Conservation (phyloP, 2,797 vertebrate species). For the Prionace glauca region DNA sequence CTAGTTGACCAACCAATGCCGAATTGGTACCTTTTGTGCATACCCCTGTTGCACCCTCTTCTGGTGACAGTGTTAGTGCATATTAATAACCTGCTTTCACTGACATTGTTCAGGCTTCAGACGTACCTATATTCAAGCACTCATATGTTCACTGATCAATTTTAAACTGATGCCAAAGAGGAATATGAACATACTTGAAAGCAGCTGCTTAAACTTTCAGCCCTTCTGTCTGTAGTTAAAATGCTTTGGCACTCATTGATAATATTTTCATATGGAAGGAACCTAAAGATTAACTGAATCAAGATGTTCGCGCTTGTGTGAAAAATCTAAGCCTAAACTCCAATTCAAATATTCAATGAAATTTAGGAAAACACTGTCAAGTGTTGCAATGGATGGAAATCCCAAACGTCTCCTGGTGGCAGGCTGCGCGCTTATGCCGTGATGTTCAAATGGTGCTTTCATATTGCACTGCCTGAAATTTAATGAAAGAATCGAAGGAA, state of each 20-base stretch:
- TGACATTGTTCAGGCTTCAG: not conserved
- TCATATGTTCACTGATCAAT: not conserved
- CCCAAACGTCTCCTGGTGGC: not conserved
- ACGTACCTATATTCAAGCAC: not conserved
- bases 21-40: not conserved
- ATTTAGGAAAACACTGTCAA: not conserved
- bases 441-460: not conserved
- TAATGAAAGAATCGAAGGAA: not conserved
- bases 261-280: not conserved
- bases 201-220: not conserved
- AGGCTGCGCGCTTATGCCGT: not conserved
- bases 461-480: not conserved
- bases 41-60: not conserved
- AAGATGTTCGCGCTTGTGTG: not conserved
- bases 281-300: not conserved
- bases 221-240: not conserved
- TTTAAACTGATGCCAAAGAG: not conserved
- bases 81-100: not conserved
- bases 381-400: not conserved
- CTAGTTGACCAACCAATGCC: not conserved
- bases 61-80: not conserved
- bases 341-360: not conserved
- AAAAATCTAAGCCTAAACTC: not conserved
- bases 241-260: not conserved
- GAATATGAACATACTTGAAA: not conserved